Evolutionary conservation across 2,113 vertebrate species (phyloP).

Genomic region (Meles meles): DNA sequence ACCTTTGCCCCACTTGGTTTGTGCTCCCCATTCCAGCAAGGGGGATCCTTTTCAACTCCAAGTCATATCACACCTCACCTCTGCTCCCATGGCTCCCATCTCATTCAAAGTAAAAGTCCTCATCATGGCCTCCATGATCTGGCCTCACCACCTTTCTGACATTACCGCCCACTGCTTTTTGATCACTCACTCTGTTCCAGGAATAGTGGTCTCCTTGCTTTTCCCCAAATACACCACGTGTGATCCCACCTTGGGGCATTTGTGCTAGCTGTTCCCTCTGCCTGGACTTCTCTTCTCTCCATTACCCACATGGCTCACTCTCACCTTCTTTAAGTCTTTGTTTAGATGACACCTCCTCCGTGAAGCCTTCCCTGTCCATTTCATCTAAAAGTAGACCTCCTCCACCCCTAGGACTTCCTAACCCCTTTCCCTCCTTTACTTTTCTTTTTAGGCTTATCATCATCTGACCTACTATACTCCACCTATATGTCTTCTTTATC

Average conservation of each 20-base stretch:
- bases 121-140: not conserved
- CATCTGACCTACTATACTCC: not conserved
- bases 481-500: not conserved
- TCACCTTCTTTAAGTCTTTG: not conserved
- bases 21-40: not conserved
- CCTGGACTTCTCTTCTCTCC: slow-evolving; percentile 10
- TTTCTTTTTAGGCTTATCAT: slow-evolving; percentile 26
- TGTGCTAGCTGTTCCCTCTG: not conserved
- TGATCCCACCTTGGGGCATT: not conserved
- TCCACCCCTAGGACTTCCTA: not conserved
- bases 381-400: slow-evolving; percentile 14
- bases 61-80: not conserved
- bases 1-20: not conserved
- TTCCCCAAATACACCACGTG: not conserved
- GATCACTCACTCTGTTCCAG: not conserved
- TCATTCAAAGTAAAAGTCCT: slow-evolving; percentile 10
- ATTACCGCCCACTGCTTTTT: not conserved
- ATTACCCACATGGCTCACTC: not conserved
- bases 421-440: not conserved
- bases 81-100: not conserved
- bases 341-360: not conserved
- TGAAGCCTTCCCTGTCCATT: not conserved
- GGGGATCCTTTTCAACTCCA: not conserved
- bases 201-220: not conserved
- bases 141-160: not conserved